A percentile compares a stretch with the other conserved stretches of the same genome.
phyloP scores from a whole-genome alignment of 1,140 invertebrate genomes.

The Nasonia giraulti region DNA sequence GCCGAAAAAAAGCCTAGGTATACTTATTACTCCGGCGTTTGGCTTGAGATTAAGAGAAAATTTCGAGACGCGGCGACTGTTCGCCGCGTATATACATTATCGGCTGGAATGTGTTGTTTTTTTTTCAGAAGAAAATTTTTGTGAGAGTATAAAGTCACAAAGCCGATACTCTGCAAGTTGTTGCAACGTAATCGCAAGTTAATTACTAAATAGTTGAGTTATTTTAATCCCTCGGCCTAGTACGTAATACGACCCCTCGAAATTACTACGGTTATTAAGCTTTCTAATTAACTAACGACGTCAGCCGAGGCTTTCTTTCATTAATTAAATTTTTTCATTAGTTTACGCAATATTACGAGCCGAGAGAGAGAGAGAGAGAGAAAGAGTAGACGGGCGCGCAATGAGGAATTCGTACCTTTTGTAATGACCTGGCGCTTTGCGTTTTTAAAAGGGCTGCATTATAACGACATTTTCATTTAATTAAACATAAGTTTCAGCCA shows the following conservation, averaged over 20 bases:
- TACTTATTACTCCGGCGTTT: neutral
- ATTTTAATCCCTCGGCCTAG: neutral
- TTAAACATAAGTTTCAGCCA: constrained; percentile 31
- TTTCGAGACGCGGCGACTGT: neutral
- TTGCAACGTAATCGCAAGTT: constrained; percentile 14
- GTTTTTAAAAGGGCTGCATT: constrained; percentile 5
- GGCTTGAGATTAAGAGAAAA: constrained; percentile 14
- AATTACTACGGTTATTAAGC: constrained; percentile 51
- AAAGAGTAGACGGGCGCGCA: constrained; percentile 19
- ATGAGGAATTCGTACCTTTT: constrained; percentile 43
- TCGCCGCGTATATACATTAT: neutral
- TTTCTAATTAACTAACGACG: constrained; percentile 53
- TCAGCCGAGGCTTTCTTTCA: constrained; percentile 45
- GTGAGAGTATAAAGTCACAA: too few relatives aligned
- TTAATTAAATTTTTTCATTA: constrained; percentile 54
- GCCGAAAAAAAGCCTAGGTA: neutral
- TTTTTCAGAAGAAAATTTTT: too few relatives aligned
- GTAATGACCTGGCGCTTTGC: constrained; percentile 27
- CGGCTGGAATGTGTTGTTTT: too few relatives aligned
- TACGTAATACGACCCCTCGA: constrained; percentile 11
- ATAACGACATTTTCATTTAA: constrained; percentile 49
- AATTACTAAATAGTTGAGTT: constrained; percentile 45
- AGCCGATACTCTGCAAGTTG: neutral
- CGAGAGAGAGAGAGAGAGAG: too few relatives aligned
- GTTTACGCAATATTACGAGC: constrained; percentile 47